phyloP scores from a whole-genome alignment of 2,797 vertebrate species.

The Sebastes steindachneri region DNA sequence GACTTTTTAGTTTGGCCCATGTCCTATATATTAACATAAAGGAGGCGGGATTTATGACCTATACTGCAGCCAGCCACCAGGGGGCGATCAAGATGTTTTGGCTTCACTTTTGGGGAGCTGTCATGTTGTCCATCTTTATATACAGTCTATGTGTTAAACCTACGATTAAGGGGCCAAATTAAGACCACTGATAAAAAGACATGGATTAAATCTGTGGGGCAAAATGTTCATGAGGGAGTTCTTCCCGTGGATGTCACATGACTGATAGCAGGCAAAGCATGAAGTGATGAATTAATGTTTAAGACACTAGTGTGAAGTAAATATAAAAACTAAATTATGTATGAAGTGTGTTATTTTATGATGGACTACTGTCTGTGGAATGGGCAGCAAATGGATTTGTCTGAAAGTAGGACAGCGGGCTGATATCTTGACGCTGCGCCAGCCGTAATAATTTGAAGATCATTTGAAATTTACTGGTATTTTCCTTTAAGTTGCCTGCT shows the following conservation, averaged over 20 bases:
- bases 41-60: not conserved
- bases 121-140: too few relatives aligned
- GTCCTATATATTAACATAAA: too few relatives aligned
- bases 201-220: not conserved
- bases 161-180: not conserved
- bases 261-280: not conserved
- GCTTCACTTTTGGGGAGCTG: too few relatives aligned
- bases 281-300: not conserved
- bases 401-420: not conserved
- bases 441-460: not conserved
- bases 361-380: not conserved
- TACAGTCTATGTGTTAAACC: not conserved
- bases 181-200: not conserved
- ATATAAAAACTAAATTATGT: not conserved
- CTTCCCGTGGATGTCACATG: not conserved
- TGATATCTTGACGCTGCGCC: not conserved
- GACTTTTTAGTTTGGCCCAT: too few relatives aligned
- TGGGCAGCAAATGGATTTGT: not conserved
- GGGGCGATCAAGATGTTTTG: too few relatives aligned
- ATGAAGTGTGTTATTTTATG: not conserved
- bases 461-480: not conserved
- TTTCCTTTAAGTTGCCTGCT: not conserved
- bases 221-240: not conserved
- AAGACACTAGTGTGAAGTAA: not conserved
- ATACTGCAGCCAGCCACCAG: not conserved